phyloP scores from a whole-genome alignment of 2,113 vertebrate genomes.

The Grammomys dolichurus region DNA sequence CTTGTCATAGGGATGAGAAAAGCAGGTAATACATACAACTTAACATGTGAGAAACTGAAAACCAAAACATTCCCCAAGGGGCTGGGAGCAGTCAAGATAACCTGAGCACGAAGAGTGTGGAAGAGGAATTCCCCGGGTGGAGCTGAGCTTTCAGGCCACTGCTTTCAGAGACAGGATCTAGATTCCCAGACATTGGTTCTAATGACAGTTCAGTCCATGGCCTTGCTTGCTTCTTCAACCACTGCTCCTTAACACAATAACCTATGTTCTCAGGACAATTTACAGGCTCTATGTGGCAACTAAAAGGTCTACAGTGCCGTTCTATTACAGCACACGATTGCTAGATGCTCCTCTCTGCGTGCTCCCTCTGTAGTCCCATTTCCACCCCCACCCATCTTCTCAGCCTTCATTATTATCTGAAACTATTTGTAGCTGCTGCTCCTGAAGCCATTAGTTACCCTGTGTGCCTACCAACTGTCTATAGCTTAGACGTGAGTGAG shows the following conservation, averaged over 20 bases:
- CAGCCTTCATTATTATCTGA: background rate
- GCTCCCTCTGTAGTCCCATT: background rate
- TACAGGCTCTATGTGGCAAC: background rate
- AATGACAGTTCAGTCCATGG: too few relatives aligned
- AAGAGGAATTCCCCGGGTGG: background rate
- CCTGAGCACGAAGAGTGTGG: background rate
- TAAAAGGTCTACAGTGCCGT: constrained; percentile 62
- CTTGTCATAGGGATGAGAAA: background rate
- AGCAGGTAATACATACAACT: background rate
- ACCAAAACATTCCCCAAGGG: background rate
- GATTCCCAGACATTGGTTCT: background rate
- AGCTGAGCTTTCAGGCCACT: background rate
- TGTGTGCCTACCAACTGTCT: background rate
- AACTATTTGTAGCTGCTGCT: too few relatives aligned
- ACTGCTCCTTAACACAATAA: background rate
- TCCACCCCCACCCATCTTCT: too few relatives aligned
- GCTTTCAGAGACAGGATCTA: background rate
- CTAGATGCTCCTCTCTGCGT: background rate
- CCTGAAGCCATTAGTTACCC: rapidly evolving
- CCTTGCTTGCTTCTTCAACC: background rate
- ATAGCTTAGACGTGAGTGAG: background rate
- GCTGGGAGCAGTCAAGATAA: background rate
- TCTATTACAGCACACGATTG: too few relatives aligned
- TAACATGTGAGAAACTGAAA: background rate
- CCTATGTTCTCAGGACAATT: background rate